Percentiles rank a stretch among this genome's conserved stretches.
phyloP scores from a whole-genome alignment of 2,113 vertebrate species.

The Gnathonemus echidnorhynchus region DNA sequence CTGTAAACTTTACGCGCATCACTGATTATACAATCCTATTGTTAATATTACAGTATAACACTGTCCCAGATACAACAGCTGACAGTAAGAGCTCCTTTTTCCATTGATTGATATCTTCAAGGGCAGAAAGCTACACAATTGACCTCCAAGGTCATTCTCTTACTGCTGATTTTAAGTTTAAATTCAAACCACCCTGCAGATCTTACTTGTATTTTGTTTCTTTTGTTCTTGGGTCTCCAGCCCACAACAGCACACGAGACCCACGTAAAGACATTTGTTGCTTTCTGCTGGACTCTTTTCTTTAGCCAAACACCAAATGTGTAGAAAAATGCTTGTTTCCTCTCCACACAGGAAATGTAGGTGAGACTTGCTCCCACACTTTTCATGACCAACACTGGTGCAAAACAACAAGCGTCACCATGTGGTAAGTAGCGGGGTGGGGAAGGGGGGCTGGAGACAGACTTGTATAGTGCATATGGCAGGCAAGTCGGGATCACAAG shows the following conservation, averaged over 20 bases:
- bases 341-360: background rate
- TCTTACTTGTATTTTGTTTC: background rate
- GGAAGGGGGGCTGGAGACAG: background rate
- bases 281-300: background rate
- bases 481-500: constrained; percentile 40
- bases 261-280: background rate
- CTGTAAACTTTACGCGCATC: background rate
- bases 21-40: background rate
- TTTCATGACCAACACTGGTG: background rate
- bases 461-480: constrained; percentile 23
- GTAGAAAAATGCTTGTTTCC: background rate
- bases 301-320: background rate
- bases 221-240: background rate
- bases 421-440: background rate
- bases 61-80: background rate
- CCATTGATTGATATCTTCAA: background rate
- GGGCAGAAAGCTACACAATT: background rate
- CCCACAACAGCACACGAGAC: background rate
- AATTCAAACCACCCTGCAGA: background rate
- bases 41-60: background rate
- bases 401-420: background rate
- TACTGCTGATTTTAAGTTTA: background rate
- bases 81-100: background rate
- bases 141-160: background rate
- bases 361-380: background rate